A percentile compares a stretch with the other conserved stretches of the same genome.
phyloP scores from a whole-genome alignment of 2,888 invertebrate genomes.

The Meteorus cinctellus region DNA sequence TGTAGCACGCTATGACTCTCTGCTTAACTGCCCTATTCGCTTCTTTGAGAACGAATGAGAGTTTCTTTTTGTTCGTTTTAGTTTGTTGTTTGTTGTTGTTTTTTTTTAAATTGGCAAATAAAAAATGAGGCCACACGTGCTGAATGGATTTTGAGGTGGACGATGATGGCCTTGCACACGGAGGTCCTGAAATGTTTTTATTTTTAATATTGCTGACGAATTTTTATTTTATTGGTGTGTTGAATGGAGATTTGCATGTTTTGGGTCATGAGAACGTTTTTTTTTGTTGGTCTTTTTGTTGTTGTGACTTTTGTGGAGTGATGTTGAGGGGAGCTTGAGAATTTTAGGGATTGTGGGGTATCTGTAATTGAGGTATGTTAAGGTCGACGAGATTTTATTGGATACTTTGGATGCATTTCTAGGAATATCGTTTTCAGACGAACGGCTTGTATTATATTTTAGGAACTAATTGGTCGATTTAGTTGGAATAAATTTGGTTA shows the following conservation, averaged over 20 bases:
- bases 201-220: neutral
- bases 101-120: slow-evolving; percentile 22
- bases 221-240: neutral
- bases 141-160: neutral
- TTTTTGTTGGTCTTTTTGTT: too few species aligned
- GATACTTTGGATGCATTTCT: too few species aligned
- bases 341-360: too few species aligned
- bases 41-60: neutral
- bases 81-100: neutral
- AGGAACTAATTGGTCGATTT: too few species aligned
- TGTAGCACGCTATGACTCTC: slow-evolving; percentile 52
- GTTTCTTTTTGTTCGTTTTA: neutral
- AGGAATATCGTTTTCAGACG: too few species aligned
- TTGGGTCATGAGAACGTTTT: too few species aligned
- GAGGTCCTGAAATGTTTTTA: neutral
- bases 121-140: neutral
- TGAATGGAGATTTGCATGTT: neutral
- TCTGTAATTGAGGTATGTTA: too few species aligned
- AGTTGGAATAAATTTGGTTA: too few species aligned
- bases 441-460: too few species aligned
- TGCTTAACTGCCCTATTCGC: slow-evolving; percentile 18
- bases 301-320: too few species aligned
- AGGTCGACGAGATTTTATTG: neutral
- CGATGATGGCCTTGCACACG: slow-evolving; percentile 1
- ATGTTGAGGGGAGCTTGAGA: too few species aligned